Evolutionary conservation across 35 echinoderm and acorn worm species (phyloP).

Genomic region (Apostichopus californicus): DNA sequence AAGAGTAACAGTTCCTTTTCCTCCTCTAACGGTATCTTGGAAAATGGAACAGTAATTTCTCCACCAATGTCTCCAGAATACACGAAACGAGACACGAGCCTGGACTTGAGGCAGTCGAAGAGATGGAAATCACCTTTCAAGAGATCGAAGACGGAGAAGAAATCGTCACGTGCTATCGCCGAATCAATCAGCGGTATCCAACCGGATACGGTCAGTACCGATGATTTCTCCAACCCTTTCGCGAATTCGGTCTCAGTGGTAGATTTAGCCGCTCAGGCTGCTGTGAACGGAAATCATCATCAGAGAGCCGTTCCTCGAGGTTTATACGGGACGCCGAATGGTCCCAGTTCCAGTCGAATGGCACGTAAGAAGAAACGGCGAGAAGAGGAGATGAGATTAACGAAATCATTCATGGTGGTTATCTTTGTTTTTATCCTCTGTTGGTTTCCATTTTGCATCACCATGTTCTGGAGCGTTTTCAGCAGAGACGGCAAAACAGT

Average conservation of each 20-base stretch:
- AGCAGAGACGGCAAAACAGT: slow-evolving; percentile 8
- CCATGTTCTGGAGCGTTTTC: slow-evolving; percentile 97
- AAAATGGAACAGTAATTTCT: neutral
- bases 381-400: slow-evolving; percentile 88
- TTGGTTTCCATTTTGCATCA: slow-evolving; percentile 97
- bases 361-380: slow-evolving; percentile 65
- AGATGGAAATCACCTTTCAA: slow-evolving; percentile 45
- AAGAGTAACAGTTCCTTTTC: neutral
- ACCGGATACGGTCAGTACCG: neutral
- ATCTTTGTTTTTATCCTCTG: slow-evolving; percentile 90
- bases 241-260: slow-evolving; percentile 6
- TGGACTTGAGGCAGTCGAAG: neutral
- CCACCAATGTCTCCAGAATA: neutral
- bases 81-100: neutral
- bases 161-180: neutral
- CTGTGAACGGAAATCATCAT: neutral
- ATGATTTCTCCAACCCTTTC: slow-evolving; percentile 60
- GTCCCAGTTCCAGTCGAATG: slow-evolving; percentile 49
- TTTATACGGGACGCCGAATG: slow-evolving; percentile 28
- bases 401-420: slow-evolving; percentile 93
- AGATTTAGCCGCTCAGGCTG: neutral
- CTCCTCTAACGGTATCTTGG: neutral
- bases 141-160: neutral
- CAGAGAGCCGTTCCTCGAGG: neutral
- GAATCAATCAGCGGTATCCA: neutral